A percentile compares a stretch with the other conserved stretches of the same genome.
These are phyloP conservation scores for Clangula hyemalis DNA, from an alignment of 2,797 vertebrate species.

Conservation along the genomic window DNA sequence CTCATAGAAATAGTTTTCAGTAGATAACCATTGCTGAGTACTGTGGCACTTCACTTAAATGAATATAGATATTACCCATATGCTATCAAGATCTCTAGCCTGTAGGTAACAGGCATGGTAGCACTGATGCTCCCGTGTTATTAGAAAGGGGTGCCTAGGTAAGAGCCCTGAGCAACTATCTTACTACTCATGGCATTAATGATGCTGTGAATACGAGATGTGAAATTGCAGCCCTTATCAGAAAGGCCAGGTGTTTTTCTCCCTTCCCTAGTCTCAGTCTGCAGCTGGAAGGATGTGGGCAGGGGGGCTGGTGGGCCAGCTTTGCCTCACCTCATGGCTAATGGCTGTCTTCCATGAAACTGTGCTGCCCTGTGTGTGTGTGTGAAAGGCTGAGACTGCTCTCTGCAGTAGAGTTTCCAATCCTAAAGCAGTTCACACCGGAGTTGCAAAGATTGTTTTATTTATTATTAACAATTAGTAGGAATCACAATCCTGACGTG, in stretches of 20 bases:
- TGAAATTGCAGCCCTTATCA: not conserved
- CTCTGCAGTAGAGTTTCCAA: not conserved
- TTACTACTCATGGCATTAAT: not conserved
- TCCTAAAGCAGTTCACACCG: not conserved
- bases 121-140: not conserved
- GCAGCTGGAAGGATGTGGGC: not conserved
- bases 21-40: not conserved
- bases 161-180: not conserved
- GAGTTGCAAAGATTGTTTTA: not conserved
- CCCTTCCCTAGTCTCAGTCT: not conserved
- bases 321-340: not conserved
- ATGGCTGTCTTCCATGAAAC: not conserved
- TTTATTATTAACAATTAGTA: not conserved
- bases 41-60: not conserved
- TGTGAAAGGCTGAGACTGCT: not conserved
- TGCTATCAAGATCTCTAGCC: not conserved
- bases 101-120: not conserved
- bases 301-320: not conserved
- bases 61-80: not conserved
- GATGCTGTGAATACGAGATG: not conserved
- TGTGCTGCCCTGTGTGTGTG: not conserved
- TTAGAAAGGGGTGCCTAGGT: not conserved
- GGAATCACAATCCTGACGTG: not conserved
- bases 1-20: not conserved
- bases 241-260: not conserved